phyloP scores from a whole-genome alignment of 2,888 invertebrate species.

The Pterostichus madidus region DNA sequence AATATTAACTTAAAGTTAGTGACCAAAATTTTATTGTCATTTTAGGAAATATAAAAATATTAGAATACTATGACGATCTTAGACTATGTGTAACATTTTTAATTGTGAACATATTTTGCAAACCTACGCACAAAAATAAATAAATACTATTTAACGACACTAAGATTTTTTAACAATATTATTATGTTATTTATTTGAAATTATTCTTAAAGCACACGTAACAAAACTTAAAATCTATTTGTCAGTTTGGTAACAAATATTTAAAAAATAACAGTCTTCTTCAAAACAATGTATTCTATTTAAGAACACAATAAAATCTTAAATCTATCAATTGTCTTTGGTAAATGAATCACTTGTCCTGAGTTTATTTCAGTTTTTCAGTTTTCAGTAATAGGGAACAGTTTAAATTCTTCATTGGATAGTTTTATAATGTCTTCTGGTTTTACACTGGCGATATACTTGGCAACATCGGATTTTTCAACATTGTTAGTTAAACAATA shows the following conservation, averaged over 20 bases:
- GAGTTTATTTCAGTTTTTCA: not conserved
- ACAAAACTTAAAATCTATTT: conserved; percentile 1
- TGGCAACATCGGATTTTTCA: conserved; percentile 72
- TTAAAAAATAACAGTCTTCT: not conserved
- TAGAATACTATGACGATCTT: too few species aligned
- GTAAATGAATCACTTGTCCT: conserved; percentile 17
- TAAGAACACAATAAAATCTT: conserved; percentile 41
- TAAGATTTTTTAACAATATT: too few species aligned
- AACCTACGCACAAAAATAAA: too few species aligned
- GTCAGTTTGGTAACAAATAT: not conserved
- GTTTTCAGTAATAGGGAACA: not conserved
- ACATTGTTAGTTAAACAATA: conserved; percentile 74
- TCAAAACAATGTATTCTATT: not conserved
- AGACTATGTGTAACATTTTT: too few species aligned
- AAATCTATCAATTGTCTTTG: conserved; percentile 44
- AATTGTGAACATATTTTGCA: too few species aligned
- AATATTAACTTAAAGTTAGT: too few species aligned
- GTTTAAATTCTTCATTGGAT: conserved; percentile 70
- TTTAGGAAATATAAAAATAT: too few species aligned
- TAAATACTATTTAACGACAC: too few species aligned
- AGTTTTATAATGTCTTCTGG: conserved; percentile 72
- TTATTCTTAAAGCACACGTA: conserved; percentile 15
- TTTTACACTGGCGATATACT: conserved; percentile 73
- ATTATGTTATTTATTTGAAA: not conserved
- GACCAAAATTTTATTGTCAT: too few species aligned